Conservation (phyloP, 2,797 vertebrate species). For the Varecia variegata region DNA sequence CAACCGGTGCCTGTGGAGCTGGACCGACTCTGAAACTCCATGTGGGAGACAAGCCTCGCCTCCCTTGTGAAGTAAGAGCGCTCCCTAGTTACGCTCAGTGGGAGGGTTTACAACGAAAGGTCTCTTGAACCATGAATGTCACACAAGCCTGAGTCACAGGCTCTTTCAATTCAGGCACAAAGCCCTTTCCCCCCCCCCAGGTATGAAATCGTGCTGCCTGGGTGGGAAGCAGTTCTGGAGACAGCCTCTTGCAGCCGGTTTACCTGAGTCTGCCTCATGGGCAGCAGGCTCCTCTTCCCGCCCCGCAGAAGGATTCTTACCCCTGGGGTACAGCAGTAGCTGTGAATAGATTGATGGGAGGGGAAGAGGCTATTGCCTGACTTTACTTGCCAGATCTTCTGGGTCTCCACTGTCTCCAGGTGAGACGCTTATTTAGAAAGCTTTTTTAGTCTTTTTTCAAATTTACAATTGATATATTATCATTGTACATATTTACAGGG, state of each 20-base stretch:
- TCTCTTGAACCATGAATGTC: not conserved
- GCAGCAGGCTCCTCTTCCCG: not conserved
- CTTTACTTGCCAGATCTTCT: not conserved
- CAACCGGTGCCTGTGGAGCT: not conserved
- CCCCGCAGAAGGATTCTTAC: not conserved
- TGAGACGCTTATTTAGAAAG: not conserved
- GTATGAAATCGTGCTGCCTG: not conserved
- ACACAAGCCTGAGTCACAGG: not conserved
- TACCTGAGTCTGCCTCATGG: not conserved
- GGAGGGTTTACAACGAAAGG: not conserved
- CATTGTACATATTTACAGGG: not conserved
- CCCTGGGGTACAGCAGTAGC: too few species aligned
- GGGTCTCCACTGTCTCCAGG: not conserved
- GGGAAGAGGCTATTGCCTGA: not conserved
- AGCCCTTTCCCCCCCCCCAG: not conserved
- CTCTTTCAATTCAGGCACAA: not conserved
- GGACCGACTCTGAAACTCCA: not conserved
- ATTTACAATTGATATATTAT: not conserved
- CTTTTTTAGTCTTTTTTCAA: not conserved
- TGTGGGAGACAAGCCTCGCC: not conserved
- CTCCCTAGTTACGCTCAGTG: not conserved
- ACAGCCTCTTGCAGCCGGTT: not conserved
- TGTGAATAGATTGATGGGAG: not conserved
- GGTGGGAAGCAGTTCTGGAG: not conserved
- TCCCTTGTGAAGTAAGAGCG: not conserved